These are phyloP conservation scores for Uloborus plumipes DNA, from an alignment of 2,888 invertebrate genomes.

Conservation along the genomic window DNA sequence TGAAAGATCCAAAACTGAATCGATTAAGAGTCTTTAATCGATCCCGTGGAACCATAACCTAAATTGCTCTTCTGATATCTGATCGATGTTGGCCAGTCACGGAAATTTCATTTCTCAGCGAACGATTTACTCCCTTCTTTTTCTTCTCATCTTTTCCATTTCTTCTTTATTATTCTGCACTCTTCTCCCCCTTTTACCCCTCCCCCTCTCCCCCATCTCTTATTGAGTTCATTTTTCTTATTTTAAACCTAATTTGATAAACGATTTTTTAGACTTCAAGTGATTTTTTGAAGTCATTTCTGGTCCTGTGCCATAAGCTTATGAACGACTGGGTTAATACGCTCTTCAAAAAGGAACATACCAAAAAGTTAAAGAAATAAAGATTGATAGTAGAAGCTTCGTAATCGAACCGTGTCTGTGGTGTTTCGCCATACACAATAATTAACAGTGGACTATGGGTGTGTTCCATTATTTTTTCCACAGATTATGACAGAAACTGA, in stretches of 20 bases:
- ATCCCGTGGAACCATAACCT: constrained; percentile 27
- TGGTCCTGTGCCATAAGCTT: too few species aligned
- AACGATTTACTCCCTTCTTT: constrained; percentile 38
- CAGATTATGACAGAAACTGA: too few species aligned
- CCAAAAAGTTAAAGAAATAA: too few species aligned
- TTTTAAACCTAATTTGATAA: constrained; percentile 23
- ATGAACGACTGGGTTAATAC: too few species aligned
- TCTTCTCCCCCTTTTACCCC: not conserved
- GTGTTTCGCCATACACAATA: too few species aligned
- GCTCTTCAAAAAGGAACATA: too few species aligned
- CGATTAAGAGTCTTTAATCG: constrained; percentile 50
- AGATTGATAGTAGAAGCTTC: too few species aligned
- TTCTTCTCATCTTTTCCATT: constrained; percentile 27
- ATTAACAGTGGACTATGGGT: too few species aligned
- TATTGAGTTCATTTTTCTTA: constrained; percentile 1
- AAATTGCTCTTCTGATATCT: constrained; percentile 46
- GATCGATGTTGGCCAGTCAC: constrained; percentile 52
- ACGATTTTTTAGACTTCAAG: constrained; percentile 33
- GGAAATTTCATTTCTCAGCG: constrained; percentile 44
- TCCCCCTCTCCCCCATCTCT: not conserved
- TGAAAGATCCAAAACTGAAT: constrained; percentile 15
- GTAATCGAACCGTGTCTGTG: too few species aligned
- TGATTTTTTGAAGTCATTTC: not conserved
- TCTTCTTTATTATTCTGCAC: constrained; percentile 13
- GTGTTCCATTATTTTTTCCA: too few species aligned